Evolutionary conservation across 2,113 vertebrate genomes (phyloP), one percentile per base, ranked within the genome.

Genomic region (Pipa parva): DNA sequence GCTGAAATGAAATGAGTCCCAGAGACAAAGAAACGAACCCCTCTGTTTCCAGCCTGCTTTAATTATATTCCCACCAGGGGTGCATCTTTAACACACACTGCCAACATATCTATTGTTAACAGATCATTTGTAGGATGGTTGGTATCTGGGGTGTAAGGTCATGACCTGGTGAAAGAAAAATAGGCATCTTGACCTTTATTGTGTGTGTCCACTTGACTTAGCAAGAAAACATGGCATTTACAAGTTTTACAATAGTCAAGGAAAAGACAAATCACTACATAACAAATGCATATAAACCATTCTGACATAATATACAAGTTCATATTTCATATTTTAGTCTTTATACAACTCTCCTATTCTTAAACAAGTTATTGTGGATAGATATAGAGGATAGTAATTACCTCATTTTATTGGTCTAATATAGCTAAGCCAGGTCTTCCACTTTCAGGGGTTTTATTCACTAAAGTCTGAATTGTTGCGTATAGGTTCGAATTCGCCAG

Each of bases 61-160:
- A 93, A 95, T 95, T 93, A 93, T 88, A 84, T 79, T 91, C 92
- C 84, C 91, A 88, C 90, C 86, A 77, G 88, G 87, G 81, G 75
- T 59, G 29, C 72, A 75, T 71, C 76, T 71, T 63, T 31, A 24
- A 69, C 78, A 75, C 82, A 72, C 74, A 68, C 55, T 27, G 49
- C 27, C 52, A 55, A 56, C 46, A 42, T 59, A 33, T 77, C 78
- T 70, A 67, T 42, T 42, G 39, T 42, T 42, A 42, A 15, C 39
- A 42, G 39, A 42, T 17, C 51, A 50, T 57, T 31, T 46, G 55
- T 42, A 28, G 21, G 55, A 33, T n/a, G 12, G 39, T 60, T 52
- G 62, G 28, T 22, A 7, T 59, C 18, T 50, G 52, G 71, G 80
- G 73, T 72, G 71, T 71, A 25, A 26, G 63, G 79, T 80, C 58